Evolutionary conservation across 2,113 vertebrate genomes (phyloP).

Genomic region (Sebastes schlegelii): DNA sequence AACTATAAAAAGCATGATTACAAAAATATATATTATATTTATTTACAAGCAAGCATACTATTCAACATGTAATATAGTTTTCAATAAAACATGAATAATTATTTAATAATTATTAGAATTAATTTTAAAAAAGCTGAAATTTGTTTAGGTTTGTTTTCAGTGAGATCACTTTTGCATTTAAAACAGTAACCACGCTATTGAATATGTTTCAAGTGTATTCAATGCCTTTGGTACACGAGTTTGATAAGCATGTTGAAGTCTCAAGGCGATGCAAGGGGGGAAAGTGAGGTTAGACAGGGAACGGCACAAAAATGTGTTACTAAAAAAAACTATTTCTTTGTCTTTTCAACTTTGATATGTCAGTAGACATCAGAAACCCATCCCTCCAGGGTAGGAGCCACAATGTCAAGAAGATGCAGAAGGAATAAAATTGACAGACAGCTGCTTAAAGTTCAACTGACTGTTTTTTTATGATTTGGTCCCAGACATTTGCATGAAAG

Average conservation of each 20-base stretch:
- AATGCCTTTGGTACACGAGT: background rate
- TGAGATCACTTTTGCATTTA: background rate
- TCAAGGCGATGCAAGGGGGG: background rate
- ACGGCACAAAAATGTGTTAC: constrained; percentile 7
- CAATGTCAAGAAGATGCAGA: constrained; percentile 46
- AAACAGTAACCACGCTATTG: background rate
- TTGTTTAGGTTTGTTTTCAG: background rate
- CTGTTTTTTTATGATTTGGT: constrained; percentile 19
- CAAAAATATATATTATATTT: too few relatives aligned
- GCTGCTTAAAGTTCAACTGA: constrained; percentile 43
- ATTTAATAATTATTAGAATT: too few relatives aligned
- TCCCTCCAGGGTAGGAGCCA: constrained; percentile 48
- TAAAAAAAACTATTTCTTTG: constrained; percentile 44
- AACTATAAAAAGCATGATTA: too few relatives aligned
- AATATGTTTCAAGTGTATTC: constrained; percentile 6
- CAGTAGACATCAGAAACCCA: constrained; percentile 27
- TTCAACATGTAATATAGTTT: too few relatives aligned
- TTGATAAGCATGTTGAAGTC: background rate
- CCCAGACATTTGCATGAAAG: background rate
- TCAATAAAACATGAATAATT: too few relatives aligned
- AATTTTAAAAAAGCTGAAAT: too few relatives aligned
- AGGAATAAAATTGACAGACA: constrained; percentile 43
- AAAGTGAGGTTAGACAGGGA: background rate
- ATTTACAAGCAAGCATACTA: too few relatives aligned
- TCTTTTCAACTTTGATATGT: constrained; percentile 47